Evolutionary conservation across 2,113 vertebrate genomes (phyloP), one percentile per base, ranked within the genome.

Genomic region (Trochalopteron elliotii): DNA sequence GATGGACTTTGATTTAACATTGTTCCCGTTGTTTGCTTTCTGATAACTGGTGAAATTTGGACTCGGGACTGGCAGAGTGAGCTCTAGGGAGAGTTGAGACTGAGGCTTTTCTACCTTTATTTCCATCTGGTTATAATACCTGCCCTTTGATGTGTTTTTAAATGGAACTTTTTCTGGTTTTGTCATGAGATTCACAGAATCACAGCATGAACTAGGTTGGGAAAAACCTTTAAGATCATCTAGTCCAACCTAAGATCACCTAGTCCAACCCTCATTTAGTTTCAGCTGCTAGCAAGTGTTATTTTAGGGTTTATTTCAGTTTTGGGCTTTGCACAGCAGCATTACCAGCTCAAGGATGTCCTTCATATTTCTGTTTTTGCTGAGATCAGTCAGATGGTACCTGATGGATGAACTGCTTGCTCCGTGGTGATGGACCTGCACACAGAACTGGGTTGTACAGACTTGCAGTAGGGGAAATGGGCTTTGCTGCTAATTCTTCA

Each of bases 401-500:
- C 53, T 31, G 30, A 28, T 63, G 55, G 50, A 40, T 80, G 49
- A 37, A 56, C 44, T 0, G 0, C 17, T 45, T 55, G 49, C n/a
- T 84, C 52, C 11, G 2, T 16, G 12, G 33, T 0, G 0, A 42
- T 31, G 83, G 44, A 59, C 0, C 0, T 59, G 44, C 37, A 59
- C 61, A 31, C 22, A 53, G 22, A 28, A 10, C 47, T 64, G 28
- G 75, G 52, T 12, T 78, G 20, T 27, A 10, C 31, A 1, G 16
- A 17, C 16, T 6, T 55, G 12, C 2, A 65, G 28, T 4, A 52
- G 57, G 23, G 61, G 35, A 53, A 89, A 37, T 2, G 1, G 19
- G 3, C 8, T 67, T 77, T 64, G 37, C 61, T 67, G 57, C 55
- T 64, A 56, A 45, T 65, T 94, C 28, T 68, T 59, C 49, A 25